A percentile compares a stretch with the other conserved stretches of the same genome.
These are phyloP conservation scores for Hyposoter dolosus DNA, from an alignment of 2,888 invertebrate species.

Conservation along the genomic window DNA sequence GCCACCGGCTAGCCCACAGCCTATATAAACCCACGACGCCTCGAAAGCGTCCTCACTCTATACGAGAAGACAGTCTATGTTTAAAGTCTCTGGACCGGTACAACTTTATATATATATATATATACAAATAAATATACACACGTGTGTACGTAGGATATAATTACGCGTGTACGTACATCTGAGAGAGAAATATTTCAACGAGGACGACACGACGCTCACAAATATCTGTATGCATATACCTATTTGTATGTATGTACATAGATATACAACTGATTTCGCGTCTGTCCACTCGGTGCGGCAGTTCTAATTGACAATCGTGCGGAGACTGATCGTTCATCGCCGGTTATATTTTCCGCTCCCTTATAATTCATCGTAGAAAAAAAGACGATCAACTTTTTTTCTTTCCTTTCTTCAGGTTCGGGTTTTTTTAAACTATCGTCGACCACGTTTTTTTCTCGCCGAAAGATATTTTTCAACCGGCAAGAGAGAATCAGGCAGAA, in stretches of 20 bases:
- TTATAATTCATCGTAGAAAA: slow-evolving; percentile 6
- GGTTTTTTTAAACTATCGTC: not conserved
- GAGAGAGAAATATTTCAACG: slow-evolving; percentile 40
- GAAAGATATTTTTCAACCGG: not conserved
- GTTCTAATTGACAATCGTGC: slow-evolving; percentile 67
- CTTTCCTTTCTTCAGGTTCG: slow-evolving; percentile 5
- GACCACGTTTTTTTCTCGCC: not conserved
- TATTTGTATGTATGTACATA: slow-evolving; percentile 20
- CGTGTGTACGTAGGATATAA: slow-evolving; percentile 30
- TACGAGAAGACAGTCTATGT: slow-evolving; percentile 81
- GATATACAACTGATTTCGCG: slow-evolving; percentile 52
- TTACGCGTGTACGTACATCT: slow-evolving; percentile 43
- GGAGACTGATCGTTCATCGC: slow-evolving; percentile 48
- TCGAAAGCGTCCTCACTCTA: slow-evolving; percentile 82
- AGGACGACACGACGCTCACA: slow-evolving; percentile 19
- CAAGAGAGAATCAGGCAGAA: not conserved
- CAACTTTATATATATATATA: slow-evolving; percentile 57
- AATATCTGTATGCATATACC: slow-evolving; percentile 35
- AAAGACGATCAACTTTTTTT: slow-evolving; percentile 5
- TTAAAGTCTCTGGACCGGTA: slow-evolving; percentile 76
- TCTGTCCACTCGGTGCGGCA: slow-evolving; percentile 62
- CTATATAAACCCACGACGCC: slow-evolving; percentile 82
- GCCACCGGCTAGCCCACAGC: slow-evolving; percentile 78
- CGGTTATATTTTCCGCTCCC: slow-evolving; percentile 30
- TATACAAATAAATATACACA: slow-evolving; percentile 28